Conservation (phyloP, 2,113 vertebrate genomes). For the Leptosomus discolor region DNA sequence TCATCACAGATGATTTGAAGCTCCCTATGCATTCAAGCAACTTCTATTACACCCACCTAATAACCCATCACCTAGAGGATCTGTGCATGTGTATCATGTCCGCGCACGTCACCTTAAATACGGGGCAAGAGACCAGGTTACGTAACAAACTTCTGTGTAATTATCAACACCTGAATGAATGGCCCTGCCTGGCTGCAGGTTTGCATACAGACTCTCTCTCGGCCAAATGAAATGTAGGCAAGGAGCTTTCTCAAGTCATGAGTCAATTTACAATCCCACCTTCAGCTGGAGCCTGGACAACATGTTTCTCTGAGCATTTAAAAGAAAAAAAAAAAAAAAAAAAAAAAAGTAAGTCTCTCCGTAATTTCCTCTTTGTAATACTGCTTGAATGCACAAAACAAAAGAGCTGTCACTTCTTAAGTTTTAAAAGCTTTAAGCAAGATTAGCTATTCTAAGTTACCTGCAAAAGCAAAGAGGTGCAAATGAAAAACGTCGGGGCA, state of each 20-base stretch:
- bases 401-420: background rate
- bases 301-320: background rate
- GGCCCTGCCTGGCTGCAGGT: background rate
- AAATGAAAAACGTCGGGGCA: background rate
- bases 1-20: background rate
- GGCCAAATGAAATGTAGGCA: background rate
- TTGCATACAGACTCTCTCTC: background rate
- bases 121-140: background rate
- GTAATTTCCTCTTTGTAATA: background rate
- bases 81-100: fast-evolving
- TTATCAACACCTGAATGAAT: background rate
- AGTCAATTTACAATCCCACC: background rate
- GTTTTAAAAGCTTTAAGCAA: background rate
- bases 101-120: background rate
- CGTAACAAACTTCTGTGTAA: background rate
- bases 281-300: background rate
- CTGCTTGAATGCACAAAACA: background rate
- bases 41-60: background rate
- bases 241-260: background rate
- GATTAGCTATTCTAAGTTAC: background rate
- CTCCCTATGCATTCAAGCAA: background rate
- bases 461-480: background rate
- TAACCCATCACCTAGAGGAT: background rate
- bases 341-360: background rate
- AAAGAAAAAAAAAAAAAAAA: no score